These are phyloP conservation scores for Coregonus suidteri DNA, from an alignment of 2,797 vertebrate genomes.

Conservation along the genomic window DNA sequence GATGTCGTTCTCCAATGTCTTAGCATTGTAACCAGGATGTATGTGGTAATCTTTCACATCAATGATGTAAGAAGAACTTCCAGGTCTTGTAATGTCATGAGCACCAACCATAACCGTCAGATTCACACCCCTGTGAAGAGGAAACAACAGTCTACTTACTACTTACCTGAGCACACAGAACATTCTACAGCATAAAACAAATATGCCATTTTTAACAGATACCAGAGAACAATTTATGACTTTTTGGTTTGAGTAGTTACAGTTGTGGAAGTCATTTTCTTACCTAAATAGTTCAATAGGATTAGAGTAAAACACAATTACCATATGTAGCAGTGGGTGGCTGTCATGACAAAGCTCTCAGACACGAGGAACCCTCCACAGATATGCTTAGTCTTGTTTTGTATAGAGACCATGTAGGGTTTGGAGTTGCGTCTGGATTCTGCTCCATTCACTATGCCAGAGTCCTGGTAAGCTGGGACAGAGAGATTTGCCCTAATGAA, in stretches of 20 bases:
- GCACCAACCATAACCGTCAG: constrained; percentile 47
- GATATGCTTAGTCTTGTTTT: constrained; percentile 12
- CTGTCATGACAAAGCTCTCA: constrained; percentile 66
- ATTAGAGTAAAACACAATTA: constrained; percentile 17
- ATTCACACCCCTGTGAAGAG: neutral
- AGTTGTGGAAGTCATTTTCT: neutral
- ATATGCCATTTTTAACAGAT: too few species aligned
- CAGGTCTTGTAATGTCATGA: constrained; percentile 21
- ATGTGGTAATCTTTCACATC: constrained; percentile 49
- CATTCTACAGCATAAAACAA: too few species aligned
- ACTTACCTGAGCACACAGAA: neutral
- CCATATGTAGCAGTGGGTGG: constrained; percentile 58
- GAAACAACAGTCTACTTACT: neutral
- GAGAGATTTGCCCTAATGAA: neutral
- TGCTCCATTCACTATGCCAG: constrained; percentile 35
- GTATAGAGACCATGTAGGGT: constrained; percentile 72
- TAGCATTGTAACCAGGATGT: constrained; percentile 31
- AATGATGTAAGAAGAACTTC: neutral
- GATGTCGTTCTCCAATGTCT: constrained; percentile 41
- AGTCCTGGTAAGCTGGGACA: constrained; percentile 34
- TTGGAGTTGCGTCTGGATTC: constrained; percentile 33
- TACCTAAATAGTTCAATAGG: too few species aligned
- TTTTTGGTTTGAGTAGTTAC: too few species aligned
- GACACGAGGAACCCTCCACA: constrained; percentile 72
- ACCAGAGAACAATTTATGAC: neutral